Evolutionary conservation across 2,113 vertebrate genomes (phyloP).

Genomic region (Benthochromis sp.): DNA sequence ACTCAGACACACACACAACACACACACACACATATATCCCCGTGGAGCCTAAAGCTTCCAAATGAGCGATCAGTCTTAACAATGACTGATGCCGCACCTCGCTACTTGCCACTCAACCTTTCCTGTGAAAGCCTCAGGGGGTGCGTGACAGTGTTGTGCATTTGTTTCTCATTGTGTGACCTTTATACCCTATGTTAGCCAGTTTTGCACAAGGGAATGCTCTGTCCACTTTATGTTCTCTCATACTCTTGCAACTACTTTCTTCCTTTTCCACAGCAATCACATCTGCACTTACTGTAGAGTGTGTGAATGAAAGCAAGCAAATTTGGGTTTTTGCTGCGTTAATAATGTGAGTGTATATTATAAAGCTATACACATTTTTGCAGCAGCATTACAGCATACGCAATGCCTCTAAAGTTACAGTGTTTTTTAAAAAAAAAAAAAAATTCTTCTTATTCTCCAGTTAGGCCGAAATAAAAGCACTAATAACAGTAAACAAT

Average conservation of each 20-base stretch:
- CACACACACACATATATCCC: background rate
- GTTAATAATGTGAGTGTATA: background rate
- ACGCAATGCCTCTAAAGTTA: background rate
- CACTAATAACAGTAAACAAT: background rate
- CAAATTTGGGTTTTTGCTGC: background rate
- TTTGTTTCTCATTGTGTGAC: background rate
- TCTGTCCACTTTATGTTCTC: background rate
- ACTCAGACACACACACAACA: background rate
- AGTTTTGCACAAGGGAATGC: background rate
- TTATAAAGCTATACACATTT: background rate
- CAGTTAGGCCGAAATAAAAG: background rate
- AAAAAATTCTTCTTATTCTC: background rate
- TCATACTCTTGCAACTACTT: background rate
- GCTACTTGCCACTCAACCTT: slow-evolving; percentile 38
- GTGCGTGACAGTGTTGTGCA: background rate
- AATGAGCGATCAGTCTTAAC: background rate
- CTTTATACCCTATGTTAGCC: slow-evolving; percentile 2
- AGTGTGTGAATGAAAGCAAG: background rate
- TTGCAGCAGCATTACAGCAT: background rate
- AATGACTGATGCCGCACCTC: slow-evolving; percentile 29
- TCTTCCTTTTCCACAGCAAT: background rate
- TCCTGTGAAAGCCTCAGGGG: slow-evolving; percentile 14
- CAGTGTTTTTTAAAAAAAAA: background rate
- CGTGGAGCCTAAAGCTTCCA: background rate
- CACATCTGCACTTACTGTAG: background rate